Percentiles rank a stretch among this genome's conserved stretches.
Evolutionary conservation across 2,888 invertebrate genomes (phyloP).

Genomic region (Disparrhopalites patrizii): DNA sequence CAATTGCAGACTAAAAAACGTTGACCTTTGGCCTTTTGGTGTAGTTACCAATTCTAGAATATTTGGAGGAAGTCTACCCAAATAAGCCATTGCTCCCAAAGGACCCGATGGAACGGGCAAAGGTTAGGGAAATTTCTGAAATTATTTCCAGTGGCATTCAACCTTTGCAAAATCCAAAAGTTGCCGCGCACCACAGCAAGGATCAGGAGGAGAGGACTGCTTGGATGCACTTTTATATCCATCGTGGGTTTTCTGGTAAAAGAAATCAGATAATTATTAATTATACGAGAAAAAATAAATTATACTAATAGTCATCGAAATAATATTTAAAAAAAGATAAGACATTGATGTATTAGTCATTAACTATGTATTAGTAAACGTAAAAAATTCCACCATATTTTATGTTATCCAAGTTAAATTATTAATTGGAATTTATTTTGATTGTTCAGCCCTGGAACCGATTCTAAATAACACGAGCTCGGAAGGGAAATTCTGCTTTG

Average conservation of each 20-base stretch:
- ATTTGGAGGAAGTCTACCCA: slow-evolving; percentile 87
- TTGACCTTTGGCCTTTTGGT: no score
- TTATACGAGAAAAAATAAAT: no score
- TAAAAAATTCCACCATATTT: background rate
- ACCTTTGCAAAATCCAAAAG: slow-evolving; percentile 87
- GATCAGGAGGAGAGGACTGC: slow-evolving; percentile 81
- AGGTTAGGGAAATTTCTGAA: slow-evolving; percentile 83
- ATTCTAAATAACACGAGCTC: slow-evolving; percentile 64
- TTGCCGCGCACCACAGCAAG: slow-evolving; percentile 64
- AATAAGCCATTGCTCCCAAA: slow-evolving; percentile 81
- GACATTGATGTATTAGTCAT: no score
- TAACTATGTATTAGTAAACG: background rate
- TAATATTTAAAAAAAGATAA: no score
- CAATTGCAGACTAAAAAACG: no score
- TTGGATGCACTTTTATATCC: slow-evolving; percentile 93
- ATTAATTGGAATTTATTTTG: no score
- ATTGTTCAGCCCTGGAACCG: slow-evolving; percentile 73
- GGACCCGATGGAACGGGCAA: slow-evolving; percentile 76
- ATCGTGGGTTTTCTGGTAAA: slow-evolving; percentile 69
- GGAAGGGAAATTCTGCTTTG: slow-evolving; percentile 88
- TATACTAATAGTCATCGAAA: no score
- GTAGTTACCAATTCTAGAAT: slow-evolving; percentile 83
- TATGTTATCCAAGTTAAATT: slow-evolving; percentile 50
- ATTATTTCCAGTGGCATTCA: slow-evolving; percentile 90
- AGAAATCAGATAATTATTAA: no score